These are phyloP conservation scores for Argyresthia albistria DNA, from an alignment of 2,888 invertebrate genomes.

Conservation along the genomic window DNA sequence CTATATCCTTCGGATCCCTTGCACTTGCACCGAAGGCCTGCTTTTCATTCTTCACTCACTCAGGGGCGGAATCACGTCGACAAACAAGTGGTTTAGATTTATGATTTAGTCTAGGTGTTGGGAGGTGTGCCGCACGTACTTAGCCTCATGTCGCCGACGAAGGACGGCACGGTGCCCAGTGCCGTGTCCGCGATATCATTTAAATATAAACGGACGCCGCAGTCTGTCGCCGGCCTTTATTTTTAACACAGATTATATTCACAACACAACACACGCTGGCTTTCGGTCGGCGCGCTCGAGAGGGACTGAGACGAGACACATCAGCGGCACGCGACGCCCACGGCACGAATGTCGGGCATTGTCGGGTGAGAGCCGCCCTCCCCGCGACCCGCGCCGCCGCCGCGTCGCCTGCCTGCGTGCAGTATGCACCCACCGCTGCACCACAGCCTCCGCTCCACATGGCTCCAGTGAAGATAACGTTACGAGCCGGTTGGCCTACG, in stretches of 20 bases:
- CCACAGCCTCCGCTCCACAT: constrained; percentile 29
- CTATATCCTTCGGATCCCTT: too few relatives aligned
- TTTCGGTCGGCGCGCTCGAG: constrained; percentile 26
- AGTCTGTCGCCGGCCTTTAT: constrained; percentile 68
- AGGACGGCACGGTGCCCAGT: constrained; percentile 46
- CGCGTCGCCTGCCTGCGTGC: constrained; percentile 29
- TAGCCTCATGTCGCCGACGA: constrained; percentile 61
- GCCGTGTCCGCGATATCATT: constrained; percentile 54
- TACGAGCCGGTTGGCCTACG: constrained; percentile 23
- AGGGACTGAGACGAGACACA: constrained; percentile 19
- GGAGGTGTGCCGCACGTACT: constrained; percentile 53
- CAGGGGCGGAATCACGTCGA: neutral
- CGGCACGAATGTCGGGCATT: constrained; percentile 25
- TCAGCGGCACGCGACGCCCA: constrained; percentile 30
- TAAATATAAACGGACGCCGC: constrained; percentile 52
- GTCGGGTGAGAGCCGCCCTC: constrained; percentile 20
- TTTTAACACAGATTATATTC: constrained; percentile 53
- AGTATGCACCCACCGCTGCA: constrained; percentile 56
- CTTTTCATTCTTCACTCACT: too few relatives aligned
- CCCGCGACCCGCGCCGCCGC: constrained; percentile 17
- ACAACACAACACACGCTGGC: constrained; percentile 42
- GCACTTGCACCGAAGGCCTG: too few relatives aligned
- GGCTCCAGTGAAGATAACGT: constrained; percentile 43
- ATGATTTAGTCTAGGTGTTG: constrained; percentile 34
- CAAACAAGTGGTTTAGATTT: constrained; percentile 18